Conservation (phyloP, 2,797 vertebrate genomes). For the Microhierax caerulescens region DNA sequence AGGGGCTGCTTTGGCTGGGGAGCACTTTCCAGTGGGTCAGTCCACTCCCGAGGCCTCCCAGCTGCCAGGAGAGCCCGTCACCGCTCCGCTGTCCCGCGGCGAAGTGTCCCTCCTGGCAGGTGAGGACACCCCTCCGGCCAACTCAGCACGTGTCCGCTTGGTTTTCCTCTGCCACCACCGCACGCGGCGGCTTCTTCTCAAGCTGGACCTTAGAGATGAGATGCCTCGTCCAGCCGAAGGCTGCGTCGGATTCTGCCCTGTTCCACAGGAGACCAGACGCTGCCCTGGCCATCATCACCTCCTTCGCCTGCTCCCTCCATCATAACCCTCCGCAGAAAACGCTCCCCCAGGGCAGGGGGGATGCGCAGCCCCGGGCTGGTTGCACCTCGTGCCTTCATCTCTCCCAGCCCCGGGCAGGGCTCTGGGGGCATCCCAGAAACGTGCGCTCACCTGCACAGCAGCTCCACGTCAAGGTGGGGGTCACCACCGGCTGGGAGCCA, state of each 20-base stretch:
- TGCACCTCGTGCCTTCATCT: accelerated
- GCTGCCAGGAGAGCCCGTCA: neutral
- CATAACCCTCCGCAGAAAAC: neutral
- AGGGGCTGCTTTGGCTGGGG: neutral
- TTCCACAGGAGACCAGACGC: neutral
- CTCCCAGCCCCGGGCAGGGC: neutral
- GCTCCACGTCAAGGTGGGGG: neutral
- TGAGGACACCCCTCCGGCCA: neutral
- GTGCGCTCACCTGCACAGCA: accelerated
- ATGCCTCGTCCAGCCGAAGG: neutral
- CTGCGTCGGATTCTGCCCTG: neutral
- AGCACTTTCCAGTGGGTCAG: neutral
- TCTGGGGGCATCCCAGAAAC: neutral
- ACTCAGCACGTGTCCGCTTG: accelerated
- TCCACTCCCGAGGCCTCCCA: accelerated
- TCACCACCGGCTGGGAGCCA: neutral
- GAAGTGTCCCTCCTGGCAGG: neutral
- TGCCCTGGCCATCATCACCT: neutral
- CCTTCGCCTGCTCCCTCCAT: neutral
- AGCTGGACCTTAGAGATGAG: accelerated
- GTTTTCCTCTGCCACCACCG: accelerated
- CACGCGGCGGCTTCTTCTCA: accelerated
- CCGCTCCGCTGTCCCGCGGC: accelerated
- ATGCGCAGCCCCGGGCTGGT: too few relatives aligned
- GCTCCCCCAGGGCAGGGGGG: neutral